Conservation (phyloP, 1,140 invertebrate species). For the Bombus superbus region DNA sequence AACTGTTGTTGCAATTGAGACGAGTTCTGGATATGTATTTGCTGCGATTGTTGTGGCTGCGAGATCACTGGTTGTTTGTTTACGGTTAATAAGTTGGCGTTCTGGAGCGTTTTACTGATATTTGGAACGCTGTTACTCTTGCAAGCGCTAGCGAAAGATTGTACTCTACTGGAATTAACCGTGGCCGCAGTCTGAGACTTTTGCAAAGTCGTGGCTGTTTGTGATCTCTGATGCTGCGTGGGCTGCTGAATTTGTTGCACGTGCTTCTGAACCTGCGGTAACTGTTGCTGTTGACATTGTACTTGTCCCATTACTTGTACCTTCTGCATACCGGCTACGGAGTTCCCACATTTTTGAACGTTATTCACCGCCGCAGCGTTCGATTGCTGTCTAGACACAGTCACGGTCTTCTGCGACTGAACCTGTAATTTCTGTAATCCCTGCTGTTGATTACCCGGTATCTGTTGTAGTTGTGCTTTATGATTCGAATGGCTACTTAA, state of each 20-base stretch:
- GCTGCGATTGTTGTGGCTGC: slow-evolving; percentile 42
- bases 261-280: slow-evolving; percentile 49
- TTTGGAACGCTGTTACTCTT: slow-evolving; percentile 78
- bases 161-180: slow-evolving; percentile 59
- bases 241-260: slow-evolving; percentile 46
- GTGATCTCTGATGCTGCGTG: slow-evolving; percentile 63
- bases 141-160: slow-evolving; percentile 76
- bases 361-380: slow-evolving; percentile 56
- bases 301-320: slow-evolving; percentile 65
- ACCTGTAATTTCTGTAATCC: slow-evolving; percentile 66
- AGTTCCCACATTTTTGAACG: slow-evolving; percentile 74
- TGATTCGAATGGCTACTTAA: slow-evolving; percentile 67
- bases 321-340: slow-evolving; percentile 75
- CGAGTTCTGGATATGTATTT: slow-evolving; percentile 28
- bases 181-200: slow-evolving; percentile 69
- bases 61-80: slow-evolving; percentile 41
- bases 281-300: slow-evolving; percentile 47
- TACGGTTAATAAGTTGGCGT: slow-evolving; percentile 55
- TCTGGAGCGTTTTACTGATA: slow-evolving; percentile 66
- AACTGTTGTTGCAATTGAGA: slow-evolving; percentile 61
- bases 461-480: slow-evolving; percentile 67
- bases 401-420: slow-evolving; percentile 59
- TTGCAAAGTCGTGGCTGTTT: slow-evolving; percentile 60
- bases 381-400: slow-evolving; percentile 57
- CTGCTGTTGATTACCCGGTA: slow-evolving; percentile 48